Conservation (phyloP, 2,113 vertebrate genomes). For the Choloepus hoffmanni region DNA sequence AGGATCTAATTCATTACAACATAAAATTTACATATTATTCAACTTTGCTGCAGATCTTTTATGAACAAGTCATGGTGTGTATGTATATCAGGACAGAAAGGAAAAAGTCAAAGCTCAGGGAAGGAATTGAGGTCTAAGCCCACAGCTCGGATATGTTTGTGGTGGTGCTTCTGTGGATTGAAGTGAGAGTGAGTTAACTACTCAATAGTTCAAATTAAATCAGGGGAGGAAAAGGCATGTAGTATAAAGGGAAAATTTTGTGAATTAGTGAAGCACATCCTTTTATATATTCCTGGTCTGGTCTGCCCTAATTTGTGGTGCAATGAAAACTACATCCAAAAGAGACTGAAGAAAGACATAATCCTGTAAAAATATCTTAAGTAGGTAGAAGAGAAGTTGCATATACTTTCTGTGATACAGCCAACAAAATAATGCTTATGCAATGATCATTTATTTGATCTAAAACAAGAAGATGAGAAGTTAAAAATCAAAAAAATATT, state of each 20-base stretch:
- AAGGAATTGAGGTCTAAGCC: slow-evolving; percentile 7
- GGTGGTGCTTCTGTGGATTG: slow-evolving; percentile 25
- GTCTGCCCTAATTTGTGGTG: background rate
- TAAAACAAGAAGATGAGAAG: slow-evolving; percentile 34
- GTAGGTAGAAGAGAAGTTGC: background rate
- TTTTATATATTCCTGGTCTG: background rate
- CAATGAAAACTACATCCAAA: background rate
- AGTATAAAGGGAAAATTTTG: background rate
- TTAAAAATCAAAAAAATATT: slow-evolving; percentile 39
- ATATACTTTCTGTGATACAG: background rate
- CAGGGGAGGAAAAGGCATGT: background rate
- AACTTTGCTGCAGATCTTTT: slow-evolving; percentile 88
- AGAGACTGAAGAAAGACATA: background rate
- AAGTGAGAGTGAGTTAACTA: background rate
- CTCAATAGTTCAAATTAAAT: background rate
- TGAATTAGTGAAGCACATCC: slow-evolving; percentile 2
- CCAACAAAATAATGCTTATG: background rate
- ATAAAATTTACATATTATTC: slow-evolving; percentile 93
- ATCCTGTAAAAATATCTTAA: background rate
- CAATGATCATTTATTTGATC: background rate
- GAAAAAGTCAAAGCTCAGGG: slow-evolving; percentile 65
- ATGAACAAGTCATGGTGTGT: slow-evolving; percentile 87
- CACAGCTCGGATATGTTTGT: background rate
- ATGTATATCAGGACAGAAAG: slow-evolving; percentile 83
- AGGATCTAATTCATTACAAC: slow-evolving; percentile 92